Conservation (phyloP, 2,888 invertebrate species). For the Apotomis capreana region DNA sequence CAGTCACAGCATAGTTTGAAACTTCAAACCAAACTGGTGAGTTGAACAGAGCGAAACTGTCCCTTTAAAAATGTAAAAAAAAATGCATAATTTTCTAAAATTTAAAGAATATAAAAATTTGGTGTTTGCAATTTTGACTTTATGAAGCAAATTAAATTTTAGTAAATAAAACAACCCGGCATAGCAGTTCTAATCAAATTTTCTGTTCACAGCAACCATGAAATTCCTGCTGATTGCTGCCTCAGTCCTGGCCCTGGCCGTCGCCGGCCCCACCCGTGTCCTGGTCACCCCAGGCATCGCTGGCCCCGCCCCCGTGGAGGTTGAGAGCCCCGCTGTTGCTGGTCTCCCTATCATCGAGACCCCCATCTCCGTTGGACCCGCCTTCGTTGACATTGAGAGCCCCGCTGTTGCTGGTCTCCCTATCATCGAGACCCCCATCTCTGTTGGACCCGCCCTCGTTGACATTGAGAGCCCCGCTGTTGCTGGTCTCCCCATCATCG, state of each 20-base stretch:
- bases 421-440: constrained; percentile 24
- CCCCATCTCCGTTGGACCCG: constrained; percentile 27
- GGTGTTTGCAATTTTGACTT: too few species aligned
- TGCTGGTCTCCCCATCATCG: constrained; percentile 35
- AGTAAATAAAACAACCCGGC: too few species aligned
- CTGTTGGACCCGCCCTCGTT: constrained; percentile 29
- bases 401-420: constrained; percentile 28
- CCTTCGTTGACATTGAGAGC: constrained; percentile 28
- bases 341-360: constrained; percentile 14
- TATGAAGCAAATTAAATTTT: too few species aligned
- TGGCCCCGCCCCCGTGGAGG: constrained; percentile 44
- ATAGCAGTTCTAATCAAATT: neutral
- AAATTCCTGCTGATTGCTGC: constrained; percentile 56
- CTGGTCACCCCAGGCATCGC: constrained; percentile 45
- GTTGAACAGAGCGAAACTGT: neutral
- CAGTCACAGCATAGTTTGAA: constrained; percentile 32
- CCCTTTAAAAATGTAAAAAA: too few species aligned
- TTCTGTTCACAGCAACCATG: constrained; percentile 46
- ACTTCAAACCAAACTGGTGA: constrained; percentile 38
- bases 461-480: constrained; percentile 37
- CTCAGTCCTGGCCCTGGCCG: constrained; percentile 53
- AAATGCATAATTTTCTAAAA: too few species aligned
- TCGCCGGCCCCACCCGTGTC: constrained; percentile 53
- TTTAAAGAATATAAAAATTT: too few species aligned
- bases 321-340: constrained; percentile 32